These are phyloP conservation scores for Eupelmus urozonus DNA, from an alignment of 2,888 invertebrate species.

Conservation along the genomic window DNA sequence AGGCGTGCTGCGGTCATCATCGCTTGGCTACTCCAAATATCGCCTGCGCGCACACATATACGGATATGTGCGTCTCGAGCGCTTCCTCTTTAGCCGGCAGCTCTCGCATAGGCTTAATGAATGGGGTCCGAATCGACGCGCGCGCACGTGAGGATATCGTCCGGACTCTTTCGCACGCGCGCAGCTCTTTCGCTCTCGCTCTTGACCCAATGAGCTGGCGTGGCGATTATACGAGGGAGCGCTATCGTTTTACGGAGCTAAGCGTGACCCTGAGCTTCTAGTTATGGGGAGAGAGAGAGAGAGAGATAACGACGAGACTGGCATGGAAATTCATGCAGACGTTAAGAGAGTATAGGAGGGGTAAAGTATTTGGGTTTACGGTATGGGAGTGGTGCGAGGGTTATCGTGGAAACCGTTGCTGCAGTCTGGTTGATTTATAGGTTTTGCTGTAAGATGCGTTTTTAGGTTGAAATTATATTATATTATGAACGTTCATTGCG, in stretches of 20 bases:
- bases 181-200: slow-evolving; percentile 45
- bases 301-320: too few relatives aligned
- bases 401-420: too few relatives aligned
- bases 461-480: too few relatives aligned
- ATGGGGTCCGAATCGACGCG: slow-evolving; percentile 41
- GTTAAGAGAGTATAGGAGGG: too few relatives aligned
- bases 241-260: neutral
- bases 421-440: too few relatives aligned
- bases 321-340: too few relatives aligned
- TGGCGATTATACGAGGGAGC: too few relatives aligned
- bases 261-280: neutral
- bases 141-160: neutral
- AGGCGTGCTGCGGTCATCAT: slow-evolving; percentile 19
- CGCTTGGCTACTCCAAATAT: too few relatives aligned
- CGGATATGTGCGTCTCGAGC: slow-evolving; percentile 61
- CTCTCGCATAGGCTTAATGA: slow-evolving; percentile 64
- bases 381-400: too few relatives aligned
- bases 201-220: slow-evolving; percentile 60
- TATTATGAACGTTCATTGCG: too few relatives aligned
- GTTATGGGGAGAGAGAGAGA: neutral
- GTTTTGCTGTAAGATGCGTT: too few relatives aligned
- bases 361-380: too few relatives aligned
- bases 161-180: slow-evolving; percentile 28
- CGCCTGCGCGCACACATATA: neutral
- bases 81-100: slow-evolving; percentile 62